A percentile compares a stretch with the other conserved stretches of the same genome.
phyloP scores from a whole-genome alignment of 1,140 invertebrate species.

The Scylla paramamosain region DNA sequence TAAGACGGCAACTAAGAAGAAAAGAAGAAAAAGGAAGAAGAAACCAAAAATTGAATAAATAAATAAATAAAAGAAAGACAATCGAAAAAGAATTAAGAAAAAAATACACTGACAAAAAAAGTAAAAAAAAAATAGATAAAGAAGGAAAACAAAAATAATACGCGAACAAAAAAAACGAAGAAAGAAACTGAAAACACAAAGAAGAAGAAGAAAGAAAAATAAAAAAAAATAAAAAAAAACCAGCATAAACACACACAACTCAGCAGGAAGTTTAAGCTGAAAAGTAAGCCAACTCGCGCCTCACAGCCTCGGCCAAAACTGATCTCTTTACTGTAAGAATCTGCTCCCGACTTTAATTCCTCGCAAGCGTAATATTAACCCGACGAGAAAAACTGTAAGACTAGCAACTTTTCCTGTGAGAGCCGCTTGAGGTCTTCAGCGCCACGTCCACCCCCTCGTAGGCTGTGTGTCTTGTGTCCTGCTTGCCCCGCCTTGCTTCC shows the following conservation, averaged over 20 bases:
- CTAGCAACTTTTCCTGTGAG: background rate
- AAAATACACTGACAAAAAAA: too few relatives aligned
- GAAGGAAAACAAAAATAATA: background rate
- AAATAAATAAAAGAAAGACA: too few relatives aligned
- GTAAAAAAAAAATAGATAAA: background rate
- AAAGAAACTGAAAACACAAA: background rate
- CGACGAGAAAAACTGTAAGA: background rate
- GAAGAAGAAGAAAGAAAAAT: background rate
- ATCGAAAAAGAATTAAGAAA: too few relatives aligned
- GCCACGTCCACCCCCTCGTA: background rate
- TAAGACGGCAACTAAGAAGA: too few relatives aligned
- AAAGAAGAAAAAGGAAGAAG: too few relatives aligned
- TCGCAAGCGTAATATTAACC: background rate
- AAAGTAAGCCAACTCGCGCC: background rate
- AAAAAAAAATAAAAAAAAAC: background rate
- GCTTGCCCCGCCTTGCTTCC: too few relatives aligned
- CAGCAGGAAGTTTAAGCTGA: background rate
- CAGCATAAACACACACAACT: background rate
- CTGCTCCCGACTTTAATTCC: background rate
- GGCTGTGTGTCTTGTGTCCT: background rate
- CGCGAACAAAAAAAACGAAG: background rate
- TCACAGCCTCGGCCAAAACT: background rate
- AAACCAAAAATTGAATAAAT: too few relatives aligned
- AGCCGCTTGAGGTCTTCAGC: background rate
- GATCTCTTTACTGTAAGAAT: conserved; percentile 14